Evolutionary conservation across 2,888 invertebrate species (phyloP).

Genomic region (Meghimatium bilineatum): DNA sequence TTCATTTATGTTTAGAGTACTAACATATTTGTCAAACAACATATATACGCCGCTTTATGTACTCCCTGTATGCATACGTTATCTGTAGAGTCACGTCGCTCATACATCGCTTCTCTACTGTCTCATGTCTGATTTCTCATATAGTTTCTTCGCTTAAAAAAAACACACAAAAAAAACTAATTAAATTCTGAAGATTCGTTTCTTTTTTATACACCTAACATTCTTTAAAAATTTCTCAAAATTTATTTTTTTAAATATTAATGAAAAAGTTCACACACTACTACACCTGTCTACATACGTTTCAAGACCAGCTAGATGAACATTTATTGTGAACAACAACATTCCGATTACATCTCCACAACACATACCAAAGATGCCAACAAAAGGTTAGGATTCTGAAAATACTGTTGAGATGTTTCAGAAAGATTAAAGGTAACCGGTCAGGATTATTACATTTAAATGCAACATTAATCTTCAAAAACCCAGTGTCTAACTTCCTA

Average conservation of each 20-base stretch:
- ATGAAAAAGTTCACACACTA: not conserved
- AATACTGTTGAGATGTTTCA: not conserved
- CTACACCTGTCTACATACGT: not conserved
- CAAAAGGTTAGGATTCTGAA: not conserved
- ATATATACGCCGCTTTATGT: no score
- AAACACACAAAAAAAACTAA: not conserved
- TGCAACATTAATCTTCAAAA: not conserved
- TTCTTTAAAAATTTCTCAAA: not conserved
- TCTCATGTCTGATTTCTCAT: not conserved
- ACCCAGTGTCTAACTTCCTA: no score
- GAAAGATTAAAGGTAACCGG: not conserved
- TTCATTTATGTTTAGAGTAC: no score
- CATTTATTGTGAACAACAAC: not conserved
- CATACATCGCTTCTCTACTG: not conserved
- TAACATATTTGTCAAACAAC: no score
- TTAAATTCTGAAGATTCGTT: not conserved
- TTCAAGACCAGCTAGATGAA: not conserved
- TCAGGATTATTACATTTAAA: not conserved
- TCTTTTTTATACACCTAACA: not conserved
- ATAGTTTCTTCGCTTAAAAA: no score
- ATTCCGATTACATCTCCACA: not conserved
- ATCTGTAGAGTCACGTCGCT: not conserved
- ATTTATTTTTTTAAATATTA: not conserved
- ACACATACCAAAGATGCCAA: not conserved
- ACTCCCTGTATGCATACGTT: not conserved